Evolutionary conservation across 1,140 invertebrate species (phyloP).

Genomic region (Orius insidiosus): DNA sequence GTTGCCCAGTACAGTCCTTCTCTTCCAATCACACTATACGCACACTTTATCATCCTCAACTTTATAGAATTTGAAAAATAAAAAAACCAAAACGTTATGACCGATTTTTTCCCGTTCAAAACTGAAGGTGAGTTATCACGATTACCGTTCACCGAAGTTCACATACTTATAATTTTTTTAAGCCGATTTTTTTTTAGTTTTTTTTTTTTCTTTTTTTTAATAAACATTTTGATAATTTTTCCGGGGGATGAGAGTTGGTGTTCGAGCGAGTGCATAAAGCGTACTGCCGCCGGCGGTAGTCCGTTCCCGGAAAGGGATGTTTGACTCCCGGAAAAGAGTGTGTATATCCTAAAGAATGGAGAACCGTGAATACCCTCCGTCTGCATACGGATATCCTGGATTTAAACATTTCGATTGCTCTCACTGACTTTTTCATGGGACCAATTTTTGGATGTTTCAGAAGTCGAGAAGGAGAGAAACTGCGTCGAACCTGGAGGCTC

Average conservation of each 20-base stretch:
- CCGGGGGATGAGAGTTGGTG: background rate
- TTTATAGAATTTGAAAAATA: too few relatives aligned
- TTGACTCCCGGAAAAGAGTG: slow-evolving; percentile 4
- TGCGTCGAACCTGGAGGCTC: slow-evolving; percentile 38
- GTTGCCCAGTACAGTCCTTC: background rate
- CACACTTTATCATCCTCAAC: too few relatives aligned
- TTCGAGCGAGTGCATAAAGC: too few relatives aligned
- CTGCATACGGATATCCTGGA: background rate
- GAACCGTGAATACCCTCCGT: background rate
- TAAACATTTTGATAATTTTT: background rate
- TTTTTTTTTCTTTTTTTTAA: too few relatives aligned
- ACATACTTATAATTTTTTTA: too few relatives aligned
- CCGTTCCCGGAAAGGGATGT: slow-evolving; percentile 5
- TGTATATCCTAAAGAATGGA: slow-evolving; percentile 7
- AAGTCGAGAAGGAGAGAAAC: slow-evolving; percentile 46
- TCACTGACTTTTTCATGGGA: background rate
- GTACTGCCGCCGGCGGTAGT: background rate
- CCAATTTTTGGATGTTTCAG: slow-evolving; percentile 30
- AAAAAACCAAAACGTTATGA: slow-evolving; percentile 4
- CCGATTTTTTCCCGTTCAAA: slow-evolving; percentile 12
- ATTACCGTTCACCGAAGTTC: background rate
- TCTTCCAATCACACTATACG: background rate
- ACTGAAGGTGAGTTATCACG: slow-evolving; percentile 1
- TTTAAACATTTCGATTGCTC: background rate
- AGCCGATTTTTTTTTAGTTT: too few relatives aligned